A percentile compares a stretch with the other conserved stretches of the same genome.
phyloP scores from a whole-genome alignment of 2,113 vertebrate species.

The Chloebia gouldiae region DNA sequence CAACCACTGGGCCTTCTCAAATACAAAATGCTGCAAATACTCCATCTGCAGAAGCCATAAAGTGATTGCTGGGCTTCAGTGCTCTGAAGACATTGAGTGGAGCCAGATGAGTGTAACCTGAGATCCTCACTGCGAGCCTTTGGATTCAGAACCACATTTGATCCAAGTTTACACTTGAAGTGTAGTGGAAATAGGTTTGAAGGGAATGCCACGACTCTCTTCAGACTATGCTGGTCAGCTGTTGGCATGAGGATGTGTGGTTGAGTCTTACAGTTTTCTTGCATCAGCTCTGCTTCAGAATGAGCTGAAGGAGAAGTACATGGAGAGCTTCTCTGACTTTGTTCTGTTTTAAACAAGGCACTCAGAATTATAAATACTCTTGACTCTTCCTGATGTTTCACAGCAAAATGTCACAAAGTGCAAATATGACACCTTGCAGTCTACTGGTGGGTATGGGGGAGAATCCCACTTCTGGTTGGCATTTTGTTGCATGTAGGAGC shows the following conservation, averaged over 20 bases:
- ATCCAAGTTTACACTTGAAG: neutral
- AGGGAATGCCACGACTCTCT: neutral
- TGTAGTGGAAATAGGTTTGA: neutral
- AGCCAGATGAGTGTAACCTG: neutral
- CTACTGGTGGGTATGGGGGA: neutral
- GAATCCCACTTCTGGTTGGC: neutral
- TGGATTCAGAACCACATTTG: neutral
- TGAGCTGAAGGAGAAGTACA: neutral
- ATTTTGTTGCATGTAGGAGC: neutral
- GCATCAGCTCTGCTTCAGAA: neutral
- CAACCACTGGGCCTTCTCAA: neutral
- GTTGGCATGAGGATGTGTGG: neutral
- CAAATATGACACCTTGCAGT: neutral
- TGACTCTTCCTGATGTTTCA: neutral
- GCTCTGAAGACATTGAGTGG: neutral
- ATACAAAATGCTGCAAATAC: neutral
- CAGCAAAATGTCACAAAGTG: neutral
- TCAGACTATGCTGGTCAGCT: neutral
- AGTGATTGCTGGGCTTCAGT: neutral
- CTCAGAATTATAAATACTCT: neutral
- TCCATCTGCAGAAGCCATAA: neutral
- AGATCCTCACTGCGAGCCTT: neutral
- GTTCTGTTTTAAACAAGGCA: neutral
- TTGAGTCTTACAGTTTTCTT: neutral
- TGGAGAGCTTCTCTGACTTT: neutral